phyloP scores from a whole-genome alignment of 1,140 invertebrate genomes.

The Meloidogyne hapla region DNA sequence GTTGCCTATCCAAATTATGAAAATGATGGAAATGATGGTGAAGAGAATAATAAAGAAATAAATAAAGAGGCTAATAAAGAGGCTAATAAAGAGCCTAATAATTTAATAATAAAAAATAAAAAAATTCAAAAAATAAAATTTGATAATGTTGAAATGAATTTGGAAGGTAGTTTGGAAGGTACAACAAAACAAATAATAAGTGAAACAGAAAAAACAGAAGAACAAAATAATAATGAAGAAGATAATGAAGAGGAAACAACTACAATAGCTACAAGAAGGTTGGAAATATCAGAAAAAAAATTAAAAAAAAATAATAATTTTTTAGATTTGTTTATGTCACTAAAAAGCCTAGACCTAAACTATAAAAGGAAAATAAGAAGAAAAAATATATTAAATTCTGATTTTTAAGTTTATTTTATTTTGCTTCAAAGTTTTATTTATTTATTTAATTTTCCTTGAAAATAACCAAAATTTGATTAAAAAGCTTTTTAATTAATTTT shows the following conservation, averaged over 20 bases:
- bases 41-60: background rate
- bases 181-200: background rate
- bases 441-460: too few species aligned
- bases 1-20: background rate
- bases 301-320: too few species aligned
- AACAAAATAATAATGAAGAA: background rate
- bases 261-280: background rate
- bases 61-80: background rate
- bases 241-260: background rate
- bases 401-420: too few species aligned
- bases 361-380: background rate
- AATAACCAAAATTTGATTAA: too few species aligned
- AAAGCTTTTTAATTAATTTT: too few species aligned
- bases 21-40: background rate
- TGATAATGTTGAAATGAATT: background rate
- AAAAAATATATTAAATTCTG: too few species aligned
- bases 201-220: background rate
- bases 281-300: background rate
- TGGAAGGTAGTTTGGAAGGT: background rate
- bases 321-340: background rate
- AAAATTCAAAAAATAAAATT: background rate
- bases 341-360: background rate
- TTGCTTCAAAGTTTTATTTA: too few species aligned
- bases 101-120: background rate
- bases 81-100: background rate